Evolutionary conservation across 2,888 invertebrate species (phyloP).

Genomic region (Mythimna loreyi): DNA sequence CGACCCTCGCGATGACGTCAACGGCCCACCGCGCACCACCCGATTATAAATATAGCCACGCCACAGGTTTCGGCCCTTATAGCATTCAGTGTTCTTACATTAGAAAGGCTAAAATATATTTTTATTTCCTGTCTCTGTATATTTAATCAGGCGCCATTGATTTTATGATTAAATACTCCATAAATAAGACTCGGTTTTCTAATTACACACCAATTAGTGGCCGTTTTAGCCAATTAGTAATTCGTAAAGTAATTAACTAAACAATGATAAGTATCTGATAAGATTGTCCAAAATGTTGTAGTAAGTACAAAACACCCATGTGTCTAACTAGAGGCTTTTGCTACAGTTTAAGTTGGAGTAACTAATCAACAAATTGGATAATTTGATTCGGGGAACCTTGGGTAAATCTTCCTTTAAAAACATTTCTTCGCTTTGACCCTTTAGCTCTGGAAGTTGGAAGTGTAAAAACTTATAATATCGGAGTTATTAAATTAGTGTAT

Average conservation of each 20-base stretch:
- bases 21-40: slow-evolving; percentile 84
- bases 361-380: slow-evolving; percentile 47
- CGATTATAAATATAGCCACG: slow-evolving; percentile 89
- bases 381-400: slow-evolving; percentile 49
- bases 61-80: slow-evolving; percentile 87
- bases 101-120: slow-evolving; percentile 57
- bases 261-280: slow-evolving; percentile 8
- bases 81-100: slow-evolving; percentile 68
- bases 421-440: slow-evolving; percentile 46
- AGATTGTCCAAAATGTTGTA: background rate
- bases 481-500: slow-evolving; percentile 45
- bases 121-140: slow-evolving; percentile 22
- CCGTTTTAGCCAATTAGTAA: background rate
- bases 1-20: slow-evolving; percentile 85
- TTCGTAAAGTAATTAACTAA: background rate
- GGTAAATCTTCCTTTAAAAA: slow-evolving; percentile 46
- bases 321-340: slow-evolving; percentile 3
- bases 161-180: background rate
- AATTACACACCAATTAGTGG: background rate
- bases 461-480: slow-evolving; percentile 29
- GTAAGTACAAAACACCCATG: slow-evolving; percentile 12
- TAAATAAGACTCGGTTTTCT: background rate
- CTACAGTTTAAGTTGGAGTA: slow-evolving; percentile 27
- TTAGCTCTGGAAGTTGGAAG: slow-evolving; percentile 38
- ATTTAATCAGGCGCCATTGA: background rate